phyloP scores from a whole-genome alignment of 2,888 invertebrate genomes.

The Anorthoa munda region DNA sequence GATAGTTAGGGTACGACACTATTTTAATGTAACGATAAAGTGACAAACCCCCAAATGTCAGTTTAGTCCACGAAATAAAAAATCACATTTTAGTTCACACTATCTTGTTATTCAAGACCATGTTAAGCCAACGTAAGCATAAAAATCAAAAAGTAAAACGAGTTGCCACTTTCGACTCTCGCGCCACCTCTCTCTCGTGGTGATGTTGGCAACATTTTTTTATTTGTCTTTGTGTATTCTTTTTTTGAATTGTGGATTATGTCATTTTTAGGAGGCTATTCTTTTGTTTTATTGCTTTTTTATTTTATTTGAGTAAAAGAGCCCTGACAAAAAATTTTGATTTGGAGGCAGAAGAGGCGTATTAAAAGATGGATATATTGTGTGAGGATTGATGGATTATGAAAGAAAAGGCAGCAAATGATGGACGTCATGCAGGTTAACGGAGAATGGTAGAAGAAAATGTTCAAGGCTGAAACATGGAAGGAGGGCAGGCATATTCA shows the following conservation, averaged over 20 bases:
- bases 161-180: slow-evolving; percentile 85
- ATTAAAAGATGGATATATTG: not conserved
- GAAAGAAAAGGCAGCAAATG: not conserved
- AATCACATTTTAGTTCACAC: too few relatives aligned
- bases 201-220: slow-evolving; percentile 75
- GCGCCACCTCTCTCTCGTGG: slow-evolving; percentile 81
- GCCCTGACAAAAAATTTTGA: not conserved
- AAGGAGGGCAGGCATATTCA: too few relatives aligned
- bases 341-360: not conserved
- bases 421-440: not conserved
- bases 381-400: not conserved
- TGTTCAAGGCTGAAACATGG: too few relatives aligned
- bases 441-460: not conserved
- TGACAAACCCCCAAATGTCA: too few relatives aligned
- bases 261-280: slow-evolving; percentile 2
- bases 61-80: too few relatives aligned
- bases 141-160: slow-evolving; percentile 86
- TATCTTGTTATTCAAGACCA: slow-evolving; percentile 62
- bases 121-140: slow-evolving; percentile 76
- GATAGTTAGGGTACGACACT: too few relatives aligned
- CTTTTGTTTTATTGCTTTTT: not conserved
- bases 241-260: slow-evolving; percentile 11
- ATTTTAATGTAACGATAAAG: too few relatives aligned
- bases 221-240: slow-evolving; percentile 21
- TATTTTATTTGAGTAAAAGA: not conserved